A percentile compares a stretch with the other conserved stretches of the same genome.
These are phyloP conservation scores for Argentina silus DNA, from an alignment of 2,797 vertebrate species.

Conservation along the genomic window DNA sequence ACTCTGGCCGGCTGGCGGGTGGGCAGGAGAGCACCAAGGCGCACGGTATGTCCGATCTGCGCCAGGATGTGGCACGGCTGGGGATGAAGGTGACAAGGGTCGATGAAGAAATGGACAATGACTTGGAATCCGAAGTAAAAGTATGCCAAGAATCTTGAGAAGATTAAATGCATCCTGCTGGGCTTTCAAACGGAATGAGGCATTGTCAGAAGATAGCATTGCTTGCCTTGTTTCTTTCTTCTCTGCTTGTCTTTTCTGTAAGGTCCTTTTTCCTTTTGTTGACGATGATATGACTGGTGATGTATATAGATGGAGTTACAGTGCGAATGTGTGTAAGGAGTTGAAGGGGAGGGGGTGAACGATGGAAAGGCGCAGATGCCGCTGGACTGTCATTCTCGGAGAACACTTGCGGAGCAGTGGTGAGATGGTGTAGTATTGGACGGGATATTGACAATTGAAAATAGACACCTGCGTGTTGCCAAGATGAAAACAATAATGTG, in stretches of 20 bases:
- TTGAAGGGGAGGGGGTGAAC: conserved; percentile 39
- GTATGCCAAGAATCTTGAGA: conserved; percentile 63
- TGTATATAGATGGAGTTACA: conserved; percentile 56
- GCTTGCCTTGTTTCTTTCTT: conserved; percentile 59
- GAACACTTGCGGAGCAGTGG: conserved; percentile 25
- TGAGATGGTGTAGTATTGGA: conserved; percentile 23
- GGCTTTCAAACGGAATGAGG: conserved; percentile 67
- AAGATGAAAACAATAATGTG: background rate
- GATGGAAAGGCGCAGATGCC: conserved; percentile 50
- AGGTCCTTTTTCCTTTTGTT: conserved; percentile 43
- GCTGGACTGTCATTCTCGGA: conserved; percentile 23
- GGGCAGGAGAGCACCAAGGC: conserved; percentile 85
- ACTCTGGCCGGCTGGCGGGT: conserved; percentile 74
- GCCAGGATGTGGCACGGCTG: conserved; percentile 84
- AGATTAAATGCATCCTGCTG: conserved; percentile 77
- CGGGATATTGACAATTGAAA: conserved; percentile 20
- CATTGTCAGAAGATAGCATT: conserved; percentile 71
- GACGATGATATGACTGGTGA: conserved; percentile 51
- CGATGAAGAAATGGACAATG: conserved; percentile 65
- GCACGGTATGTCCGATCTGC: conserved; percentile 79
- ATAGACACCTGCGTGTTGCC: background rate
- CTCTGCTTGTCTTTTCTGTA: conserved; percentile 43
- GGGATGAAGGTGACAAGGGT: conserved; percentile 78
- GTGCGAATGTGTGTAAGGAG: conserved; percentile 54
- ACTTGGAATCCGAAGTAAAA: conserved; percentile 64